Conservation (phyloP, 2,113 vertebrate genomes). For the Cettia cetti region DNA sequence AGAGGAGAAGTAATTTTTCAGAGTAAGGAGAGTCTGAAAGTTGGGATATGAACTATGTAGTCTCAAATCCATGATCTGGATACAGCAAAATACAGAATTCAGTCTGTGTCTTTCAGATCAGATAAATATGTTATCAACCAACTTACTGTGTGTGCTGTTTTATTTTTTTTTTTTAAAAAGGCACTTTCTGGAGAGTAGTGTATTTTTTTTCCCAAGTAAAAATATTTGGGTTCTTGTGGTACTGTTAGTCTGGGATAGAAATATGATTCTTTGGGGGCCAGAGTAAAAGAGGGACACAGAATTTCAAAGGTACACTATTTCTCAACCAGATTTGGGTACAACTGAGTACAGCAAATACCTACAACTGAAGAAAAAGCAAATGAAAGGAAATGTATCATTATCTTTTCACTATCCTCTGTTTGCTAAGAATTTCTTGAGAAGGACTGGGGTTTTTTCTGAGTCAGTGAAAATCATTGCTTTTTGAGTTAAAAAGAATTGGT, state of each 20-base stretch:
- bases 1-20: background rate
- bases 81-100: background rate
- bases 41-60: background rate
- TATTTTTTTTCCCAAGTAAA: background rate
- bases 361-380: background rate
- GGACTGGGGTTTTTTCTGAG: background rate
- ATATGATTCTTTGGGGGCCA: background rate
- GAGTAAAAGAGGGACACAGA: background rate
- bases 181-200: background rate
- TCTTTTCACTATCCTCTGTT: background rate
- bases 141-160: background rate
- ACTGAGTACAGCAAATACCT: background rate
- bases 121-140: background rate
- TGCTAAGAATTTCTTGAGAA: background rate
- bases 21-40: background rate
- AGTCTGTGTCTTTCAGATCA: background rate
- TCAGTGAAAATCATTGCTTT: background rate
- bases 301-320: background rate
- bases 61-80: background rate
- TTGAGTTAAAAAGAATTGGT: background rate
- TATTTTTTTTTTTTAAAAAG: too few relatives aligned
- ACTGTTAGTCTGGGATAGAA: background rate
- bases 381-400: background rate
- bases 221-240: background rate
- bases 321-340: background rate